Evolutionary conservation across 2,113 vertebrate genomes (phyloP).

Genomic region (Sitta europaea): DNA sequence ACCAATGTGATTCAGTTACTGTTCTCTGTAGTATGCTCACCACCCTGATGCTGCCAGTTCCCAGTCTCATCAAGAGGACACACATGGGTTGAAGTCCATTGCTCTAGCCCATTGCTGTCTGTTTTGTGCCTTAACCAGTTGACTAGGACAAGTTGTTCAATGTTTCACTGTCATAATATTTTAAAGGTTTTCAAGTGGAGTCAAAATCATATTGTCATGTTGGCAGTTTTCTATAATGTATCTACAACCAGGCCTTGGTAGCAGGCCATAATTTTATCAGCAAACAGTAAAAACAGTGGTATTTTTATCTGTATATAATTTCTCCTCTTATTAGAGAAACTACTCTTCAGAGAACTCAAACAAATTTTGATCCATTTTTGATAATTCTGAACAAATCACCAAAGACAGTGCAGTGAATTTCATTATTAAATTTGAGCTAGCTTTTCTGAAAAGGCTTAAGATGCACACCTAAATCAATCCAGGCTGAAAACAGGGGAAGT

Average conservation of each 20-base stretch:
- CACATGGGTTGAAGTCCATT: not conserved
- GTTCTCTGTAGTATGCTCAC: not conserved
- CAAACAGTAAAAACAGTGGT: not conserved
- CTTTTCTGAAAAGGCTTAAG: not conserved
- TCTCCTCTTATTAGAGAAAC: not conserved
- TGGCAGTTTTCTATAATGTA: not conserved
- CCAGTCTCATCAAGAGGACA: not conserved
- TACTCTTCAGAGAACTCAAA: not conserved
- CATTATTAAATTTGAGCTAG: not conserved
- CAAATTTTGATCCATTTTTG: not conserved
- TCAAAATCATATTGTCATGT: not conserved
- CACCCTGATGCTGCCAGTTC: not conserved
- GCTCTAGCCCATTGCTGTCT: not conserved
- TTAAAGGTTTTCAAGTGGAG: not conserved
- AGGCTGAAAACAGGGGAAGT: not conserved
- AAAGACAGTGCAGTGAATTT: not conserved
- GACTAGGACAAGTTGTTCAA: not conserved
- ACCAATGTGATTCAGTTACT: accelerated
- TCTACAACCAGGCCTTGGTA: not conserved
- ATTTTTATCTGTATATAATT: not conserved
- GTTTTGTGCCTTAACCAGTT: not conserved
- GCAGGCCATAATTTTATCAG: not conserved
- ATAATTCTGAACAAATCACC: not conserved
- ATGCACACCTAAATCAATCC: not conserved
- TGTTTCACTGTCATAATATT: not conserved